These are phyloP conservation scores for Polyommatus iphigenia DNA, from an alignment of 2,888 invertebrate genomes.

Conservation along the genomic window DNA sequence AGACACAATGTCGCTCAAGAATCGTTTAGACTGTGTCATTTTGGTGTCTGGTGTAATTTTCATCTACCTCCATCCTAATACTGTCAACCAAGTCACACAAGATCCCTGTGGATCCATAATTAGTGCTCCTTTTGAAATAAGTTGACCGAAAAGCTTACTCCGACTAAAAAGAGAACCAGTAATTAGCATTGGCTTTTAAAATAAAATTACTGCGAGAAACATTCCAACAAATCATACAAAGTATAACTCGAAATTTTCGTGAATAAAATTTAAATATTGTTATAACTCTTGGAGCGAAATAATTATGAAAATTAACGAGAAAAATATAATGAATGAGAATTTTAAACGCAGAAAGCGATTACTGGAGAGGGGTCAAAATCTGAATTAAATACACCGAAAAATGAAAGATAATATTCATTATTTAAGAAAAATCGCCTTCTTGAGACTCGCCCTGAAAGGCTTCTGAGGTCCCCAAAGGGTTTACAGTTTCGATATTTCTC, in stretches of 20 bases:
- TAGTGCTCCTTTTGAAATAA: too few relatives aligned
- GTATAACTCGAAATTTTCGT: not conserved
- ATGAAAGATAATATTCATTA: slow-evolving; percentile 14
- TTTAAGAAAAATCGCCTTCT: not conserved
- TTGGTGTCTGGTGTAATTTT: too few relatives aligned
- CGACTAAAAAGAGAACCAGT: not conserved
- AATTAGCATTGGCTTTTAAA: not conserved
- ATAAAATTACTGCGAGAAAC: not conserved
- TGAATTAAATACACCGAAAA: slow-evolving; percentile 17
- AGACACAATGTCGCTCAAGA: too few relatives aligned
- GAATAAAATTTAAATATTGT: slow-evolving; percentile 4
- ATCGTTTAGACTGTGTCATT: too few relatives aligned
- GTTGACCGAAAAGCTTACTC: not conserved
- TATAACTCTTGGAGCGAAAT: slow-evolving; percentile 4
- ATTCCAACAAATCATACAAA: not conserved
- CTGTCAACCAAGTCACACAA: too few relatives aligned
- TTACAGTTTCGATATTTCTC: slow-evolving; percentile 12
- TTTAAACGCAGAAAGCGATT: slow-evolving; percentile 8
- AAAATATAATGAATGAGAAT: slow-evolving; percentile 13
- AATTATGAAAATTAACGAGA: slow-evolving; percentile 17
- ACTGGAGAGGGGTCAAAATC: slow-evolving; percentile 16
- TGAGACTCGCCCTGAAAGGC: not conserved
- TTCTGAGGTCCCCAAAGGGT: not conserved
- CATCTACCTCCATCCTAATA: too few relatives aligned
- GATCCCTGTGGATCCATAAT: too few relatives aligned